Base-by-base conservation (phyloP, 92 coral and sea anemone species). In the Epizoanthus ramosus region DNA sequence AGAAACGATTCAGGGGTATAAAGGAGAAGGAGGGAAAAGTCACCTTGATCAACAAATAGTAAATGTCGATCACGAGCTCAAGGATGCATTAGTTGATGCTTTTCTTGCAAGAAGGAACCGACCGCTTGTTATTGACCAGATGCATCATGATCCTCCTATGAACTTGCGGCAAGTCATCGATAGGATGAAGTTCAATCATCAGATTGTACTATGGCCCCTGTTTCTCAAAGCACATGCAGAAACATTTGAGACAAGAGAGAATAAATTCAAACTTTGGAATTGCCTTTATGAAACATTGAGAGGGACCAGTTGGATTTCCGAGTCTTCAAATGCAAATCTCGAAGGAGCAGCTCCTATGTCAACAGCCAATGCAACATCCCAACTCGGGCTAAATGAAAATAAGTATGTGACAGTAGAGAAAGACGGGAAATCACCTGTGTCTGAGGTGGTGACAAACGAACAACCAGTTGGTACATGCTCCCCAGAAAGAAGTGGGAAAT, bases 241-340 rank as follows among this genome's bases (percentile, higher is more conserved):
- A 23, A 50, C 63, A 15, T 73, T 73, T 12, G 60, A 13, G 79
- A 21, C 28, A 15, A 73, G 23, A 23, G 79, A 21, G 31, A 47
- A 24, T 22, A n/a, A 73, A 23, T 52, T 73, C 41, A 73, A 73
- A 35, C 79, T 73, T 53, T 53, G 15, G 54, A 73, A 53, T 52
- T 53, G 64, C 41, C 18, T 52, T 22, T 73, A 73, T 53, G 17
- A 15, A 28, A 50, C 16, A n/a, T 10, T 28, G 25, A 73, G 23
- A 50, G 35, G 45, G 54, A 9, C 52, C 9, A 52, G n/a, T 4
- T 50, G 63, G 28, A 14, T 37, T 37, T 37, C 28, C 18, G n/a
- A 12, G 0, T 72, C 33, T 22, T n/a, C 59, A 10, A 13, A 22
- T 54, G 33, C 24, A 37, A 37, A 6, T 37, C 43, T 37, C 43